Conservation (phyloP, 2,888 invertebrate species). For the Aphrophora alni region DNA sequence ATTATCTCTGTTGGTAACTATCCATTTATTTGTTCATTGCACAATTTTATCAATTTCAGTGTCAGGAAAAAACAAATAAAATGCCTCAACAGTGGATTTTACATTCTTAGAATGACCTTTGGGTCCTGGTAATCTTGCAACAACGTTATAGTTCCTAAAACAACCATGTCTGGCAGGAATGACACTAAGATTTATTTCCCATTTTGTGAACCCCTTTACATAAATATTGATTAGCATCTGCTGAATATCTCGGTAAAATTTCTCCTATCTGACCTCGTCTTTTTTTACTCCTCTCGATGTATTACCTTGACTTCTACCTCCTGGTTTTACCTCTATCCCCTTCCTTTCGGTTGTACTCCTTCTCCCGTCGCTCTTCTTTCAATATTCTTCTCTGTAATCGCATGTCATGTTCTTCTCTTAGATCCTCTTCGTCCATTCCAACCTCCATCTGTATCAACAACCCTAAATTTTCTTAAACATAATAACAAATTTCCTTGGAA, state of each 20-base stretch:
- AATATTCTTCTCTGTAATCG: neutral
- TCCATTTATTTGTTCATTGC: neutral
- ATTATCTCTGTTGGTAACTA: neutral
- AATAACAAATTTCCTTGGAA: too few relatives aligned
- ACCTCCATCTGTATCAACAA: neutral
- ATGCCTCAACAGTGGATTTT: neutral
- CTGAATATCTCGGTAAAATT: neutral
- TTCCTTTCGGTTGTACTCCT: too few relatives aligned
- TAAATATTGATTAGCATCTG: neutral
- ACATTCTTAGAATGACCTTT: neutral
- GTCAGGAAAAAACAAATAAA: neutral
- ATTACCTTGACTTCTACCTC: neutral
- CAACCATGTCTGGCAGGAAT: neutral
- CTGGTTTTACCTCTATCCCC: too few relatives aligned
- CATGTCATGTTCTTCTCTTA: neutral
- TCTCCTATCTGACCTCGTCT: neutral
- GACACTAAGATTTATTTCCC: neutral
- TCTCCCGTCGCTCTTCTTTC: neutral
- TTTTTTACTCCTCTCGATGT: neutral
- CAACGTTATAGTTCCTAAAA: neutral
- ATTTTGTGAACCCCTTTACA: neutral
- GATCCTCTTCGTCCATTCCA: neutral
- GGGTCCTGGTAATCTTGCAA: neutral
- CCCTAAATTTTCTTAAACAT: too few relatives aligned
- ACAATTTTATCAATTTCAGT: neutral